These are phyloP conservation scores for Hirudo medicinalis DNA, from an alignment of 1,140 invertebrate genomes.

Conservation along the genomic window DNA sequence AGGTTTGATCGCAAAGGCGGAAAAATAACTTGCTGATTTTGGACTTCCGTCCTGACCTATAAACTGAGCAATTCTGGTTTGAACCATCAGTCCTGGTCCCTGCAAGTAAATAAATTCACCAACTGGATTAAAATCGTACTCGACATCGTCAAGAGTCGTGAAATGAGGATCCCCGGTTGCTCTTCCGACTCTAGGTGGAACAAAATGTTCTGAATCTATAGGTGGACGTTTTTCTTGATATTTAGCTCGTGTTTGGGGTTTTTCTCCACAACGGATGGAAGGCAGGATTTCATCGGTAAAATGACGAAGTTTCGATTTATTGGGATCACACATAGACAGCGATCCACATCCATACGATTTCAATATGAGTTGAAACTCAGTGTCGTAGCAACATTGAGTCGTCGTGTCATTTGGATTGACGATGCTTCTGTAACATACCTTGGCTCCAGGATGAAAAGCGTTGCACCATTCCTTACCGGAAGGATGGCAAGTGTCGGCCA, in stretches of 20 bases:
- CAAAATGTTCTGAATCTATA: background rate
- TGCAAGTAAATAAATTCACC: slow-evolving; percentile 64
- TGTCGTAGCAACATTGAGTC: background rate
- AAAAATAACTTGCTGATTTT: slow-evolving; percentile 7
- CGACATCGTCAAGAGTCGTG: slow-evolving; percentile 71
- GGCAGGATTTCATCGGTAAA: background rate
- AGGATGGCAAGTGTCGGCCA: background rate
- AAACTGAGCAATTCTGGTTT: slow-evolving; percentile 2
- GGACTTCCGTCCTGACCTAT: background rate
- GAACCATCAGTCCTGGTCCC: background rate
- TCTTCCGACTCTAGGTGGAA: background rate
- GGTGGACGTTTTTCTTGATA: slow-evolving; percentile 6
- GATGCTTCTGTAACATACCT: background rate
- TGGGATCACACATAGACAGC: background rate
- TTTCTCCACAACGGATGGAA: background rate
- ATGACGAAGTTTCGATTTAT: background rate
- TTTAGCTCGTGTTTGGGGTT: background rate
- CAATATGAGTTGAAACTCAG: background rate
- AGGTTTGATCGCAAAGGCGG: background rate
- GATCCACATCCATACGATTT: background rate
- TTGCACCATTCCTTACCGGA: background rate
- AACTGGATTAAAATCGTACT: slow-evolving; percentile 88
- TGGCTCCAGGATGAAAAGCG: background rate
- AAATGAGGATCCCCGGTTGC: slow-evolving; percentile 71
- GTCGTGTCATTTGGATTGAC: background rate